These are phyloP conservation scores for Cheirogaleus medius DNA, from an alignment of 2,113 vertebrate genomes.

Conservation along the genomic window DNA sequence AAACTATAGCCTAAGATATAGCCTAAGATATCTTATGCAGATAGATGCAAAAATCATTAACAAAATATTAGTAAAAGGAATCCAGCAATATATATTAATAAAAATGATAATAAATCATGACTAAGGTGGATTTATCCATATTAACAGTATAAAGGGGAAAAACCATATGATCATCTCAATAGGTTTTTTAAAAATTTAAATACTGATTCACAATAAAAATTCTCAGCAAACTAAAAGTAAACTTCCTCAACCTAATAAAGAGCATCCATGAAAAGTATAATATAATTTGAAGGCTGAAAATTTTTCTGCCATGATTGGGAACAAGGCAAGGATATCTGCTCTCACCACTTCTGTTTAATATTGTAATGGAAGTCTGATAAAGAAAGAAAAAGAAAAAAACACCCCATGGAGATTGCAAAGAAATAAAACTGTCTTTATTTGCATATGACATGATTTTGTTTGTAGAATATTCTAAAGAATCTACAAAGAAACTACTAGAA, in stretches of 20 bases:
- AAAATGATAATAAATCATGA: background rate
- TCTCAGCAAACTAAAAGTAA: background rate
- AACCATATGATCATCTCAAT: background rate
- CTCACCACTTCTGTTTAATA: background rate
- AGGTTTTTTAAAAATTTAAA: background rate
- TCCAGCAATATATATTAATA: background rate
- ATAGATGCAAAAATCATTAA: background rate
- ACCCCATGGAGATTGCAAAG: background rate
- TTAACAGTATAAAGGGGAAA: background rate
- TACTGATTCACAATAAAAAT: background rate
- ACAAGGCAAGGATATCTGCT: background rate
- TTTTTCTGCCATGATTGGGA: background rate
- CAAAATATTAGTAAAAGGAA: constrained; percentile 4
- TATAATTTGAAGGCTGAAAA: background rate
- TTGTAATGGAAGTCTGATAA: background rate
- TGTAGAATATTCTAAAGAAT: background rate
- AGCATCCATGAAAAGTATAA: background rate
- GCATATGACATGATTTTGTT: background rate
- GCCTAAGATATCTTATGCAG: background rate
- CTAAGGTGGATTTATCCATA: background rate
- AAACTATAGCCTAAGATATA: background rate
- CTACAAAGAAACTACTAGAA: background rate
- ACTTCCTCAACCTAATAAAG: background rate
- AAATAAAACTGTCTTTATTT: background rate
- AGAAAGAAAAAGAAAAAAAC: background rate